Percentiles rank a stretch among this genome's conserved stretches.
phyloP scores from a whole-genome alignment of 1,140 invertebrate species.

The Leucophenga varia region DNA sequence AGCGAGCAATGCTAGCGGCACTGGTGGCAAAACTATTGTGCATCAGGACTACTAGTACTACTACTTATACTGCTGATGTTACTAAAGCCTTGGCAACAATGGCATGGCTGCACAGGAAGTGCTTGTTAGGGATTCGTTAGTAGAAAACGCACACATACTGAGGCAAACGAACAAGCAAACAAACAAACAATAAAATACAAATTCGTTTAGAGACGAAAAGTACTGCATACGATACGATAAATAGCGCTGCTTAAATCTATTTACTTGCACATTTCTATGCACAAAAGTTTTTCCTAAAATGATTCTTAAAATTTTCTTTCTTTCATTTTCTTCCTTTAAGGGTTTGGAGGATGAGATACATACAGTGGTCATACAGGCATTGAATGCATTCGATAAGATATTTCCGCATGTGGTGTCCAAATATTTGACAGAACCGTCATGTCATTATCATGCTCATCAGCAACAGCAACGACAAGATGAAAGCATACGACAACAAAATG shows the following conservation, averaged over 20 bases:
- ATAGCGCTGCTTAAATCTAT: neutral
- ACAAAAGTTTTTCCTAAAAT: conserved; percentile 20
- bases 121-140: conserved; percentile 52
- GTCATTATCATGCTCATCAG: conserved; percentile 54
- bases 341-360: conserved; percentile 65
- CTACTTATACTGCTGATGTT: too few relatives aligned
- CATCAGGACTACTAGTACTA: too few relatives aligned
- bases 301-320: conserved; percentile 5
- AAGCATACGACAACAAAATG: too few relatives aligned
- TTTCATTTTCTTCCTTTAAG: conserved; percentile 49
- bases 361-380: conserved; percentile 56
- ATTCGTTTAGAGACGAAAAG: conserved; percentile 40
- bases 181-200: conserved; percentile 54
- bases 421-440: conserved; percentile 55
- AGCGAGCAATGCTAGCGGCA: conserved; percentile 22
- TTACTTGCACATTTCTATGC: neutral
- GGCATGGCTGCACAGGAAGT: conserved; percentile 44
- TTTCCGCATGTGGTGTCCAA: conserved; percentile 54
- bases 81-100: conserved; percentile 51
- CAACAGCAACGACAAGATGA: conserved; percentile 26
- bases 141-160: conserved; percentile 33
- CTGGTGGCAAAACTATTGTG: conserved; percentile 33
- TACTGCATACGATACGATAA: conserved; percentile 17
- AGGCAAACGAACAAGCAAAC: too few relatives aligned
- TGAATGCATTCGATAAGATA: conserved; percentile 56